Percentiles rank a stretch among this genome's conserved stretches.
phyloP scores from a whole-genome alignment of 2,888 invertebrate species.

The Arrhopalites spinosus region DNA sequence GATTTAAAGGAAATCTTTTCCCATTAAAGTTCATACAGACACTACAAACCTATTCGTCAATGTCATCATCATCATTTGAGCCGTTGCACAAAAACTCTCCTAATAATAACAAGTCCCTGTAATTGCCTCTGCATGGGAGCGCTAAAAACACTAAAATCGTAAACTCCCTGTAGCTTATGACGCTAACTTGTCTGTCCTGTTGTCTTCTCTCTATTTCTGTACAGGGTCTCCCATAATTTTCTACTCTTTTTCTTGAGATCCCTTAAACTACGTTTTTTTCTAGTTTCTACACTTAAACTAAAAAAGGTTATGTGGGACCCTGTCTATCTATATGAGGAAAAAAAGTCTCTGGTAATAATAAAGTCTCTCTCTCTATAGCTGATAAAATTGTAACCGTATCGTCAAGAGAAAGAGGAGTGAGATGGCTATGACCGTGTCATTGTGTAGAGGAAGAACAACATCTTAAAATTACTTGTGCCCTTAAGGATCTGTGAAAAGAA shows the following conservation, averaged over 20 bases:
- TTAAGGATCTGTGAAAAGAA: conserved; percentile 3
- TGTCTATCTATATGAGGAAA: neutral
- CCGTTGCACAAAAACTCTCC: no score
- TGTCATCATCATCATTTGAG: neutral
- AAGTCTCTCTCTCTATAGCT: neutral
- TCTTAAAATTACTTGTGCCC: neutral
- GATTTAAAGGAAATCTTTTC: no score
- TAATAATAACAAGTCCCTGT: no score
- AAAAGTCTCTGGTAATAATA: neutral
- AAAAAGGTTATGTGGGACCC: neutral
- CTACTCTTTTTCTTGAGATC: no score
- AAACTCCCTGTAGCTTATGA: no score
- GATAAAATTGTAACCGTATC: conserved; percentile 6
- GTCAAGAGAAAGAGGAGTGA: neutral
- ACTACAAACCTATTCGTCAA: no score
- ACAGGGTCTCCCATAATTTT: no score
- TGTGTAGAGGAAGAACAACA: neutral
- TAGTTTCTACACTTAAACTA: no score
- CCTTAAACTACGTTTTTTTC: no score
- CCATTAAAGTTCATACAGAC: neutral
- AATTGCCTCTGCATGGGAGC: no score
- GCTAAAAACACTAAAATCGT: no score
- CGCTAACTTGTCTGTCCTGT: neutral
- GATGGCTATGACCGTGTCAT: no score
- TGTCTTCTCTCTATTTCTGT: neutral